Base-by-base conservation (phyloP, 2,113 vertebrate genomes). In the Peucedramus taeniatus region DNA sequence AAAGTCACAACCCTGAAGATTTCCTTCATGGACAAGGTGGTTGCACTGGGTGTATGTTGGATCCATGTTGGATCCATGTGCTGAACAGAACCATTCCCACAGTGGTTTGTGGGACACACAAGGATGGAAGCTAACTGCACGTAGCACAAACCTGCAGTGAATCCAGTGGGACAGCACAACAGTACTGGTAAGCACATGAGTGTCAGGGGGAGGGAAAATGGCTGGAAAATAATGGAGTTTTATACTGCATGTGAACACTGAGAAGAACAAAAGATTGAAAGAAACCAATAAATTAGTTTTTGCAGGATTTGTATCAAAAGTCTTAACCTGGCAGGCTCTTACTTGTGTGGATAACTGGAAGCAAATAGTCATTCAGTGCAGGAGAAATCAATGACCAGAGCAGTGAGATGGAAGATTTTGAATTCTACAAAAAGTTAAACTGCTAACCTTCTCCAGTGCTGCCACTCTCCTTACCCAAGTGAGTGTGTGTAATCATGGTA, bases 251-350 rank as follows among this genome's bases (percentile, higher is more conserved):
- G 4, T 45, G 68, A 91, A 50, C 19, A 35, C 1, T 31, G 10
- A 71, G n/a, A 56, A 69, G n/a, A 83, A 79, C n/a, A 66, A 79
- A 60, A 82, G 37, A 90, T 47, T 18, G 40, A 69, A 90, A 79
- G 15, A 72, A 90, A 84, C 13, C 5, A 59, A 70, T 13, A 1
- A 24, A 54, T n/a, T 40, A 1, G 0, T 13, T 84, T 60, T 59
- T 65, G 27, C 21, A 78, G 24, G 15, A 83, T 63, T 74, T 89
- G 47, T 35, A 61, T 44, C 13, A 44, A 2, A 54, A 33, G 5
- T 54, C 33, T 84, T 47, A 28, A 57, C 31, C 77, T 66, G 26
- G 42, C 42, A 75, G 65, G 14, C 10, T 74, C 10, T 37, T 50
- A 33, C 7, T 26, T 0, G 2, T 7, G 6, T 20, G 30, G 54